Evolutionary conservation across 2,113 vertebrate species (phyloP), one percentile per base, ranked within the genome.

Genomic region (Rafetus swinhoei): DNA sequence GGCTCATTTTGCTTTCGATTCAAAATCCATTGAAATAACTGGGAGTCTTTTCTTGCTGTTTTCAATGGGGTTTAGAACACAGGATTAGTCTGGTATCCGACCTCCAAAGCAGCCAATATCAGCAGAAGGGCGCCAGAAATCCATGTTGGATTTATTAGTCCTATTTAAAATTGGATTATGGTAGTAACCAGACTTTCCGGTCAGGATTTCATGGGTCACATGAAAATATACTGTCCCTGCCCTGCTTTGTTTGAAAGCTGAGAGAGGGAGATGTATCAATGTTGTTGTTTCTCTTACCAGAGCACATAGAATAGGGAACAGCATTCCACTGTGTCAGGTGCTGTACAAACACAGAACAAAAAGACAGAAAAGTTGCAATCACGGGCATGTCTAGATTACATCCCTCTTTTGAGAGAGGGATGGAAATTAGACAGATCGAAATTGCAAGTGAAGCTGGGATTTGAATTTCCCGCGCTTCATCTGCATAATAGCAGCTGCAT

Each of bases 81-180:
- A 35, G 18, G 94, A 89, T 95, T 94, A 95, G 45, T 7, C 2
- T 7, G 21, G 27, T 39, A 86, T 60, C 92, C 89, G 93, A 79
- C 90, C 95, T 97, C 93, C 90, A 86, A 92, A 95, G 90, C 93
- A 95, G 95, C 90, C 74, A 80, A 90, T 45, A 18, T 93, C 95
- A 90, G 92, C 93, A 56, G 19, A 92, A 81, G 94, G 92, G 84
- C 80, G 87, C 2, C 7, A 85, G 90, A 62, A 94, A 92, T 45
- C 92, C 94, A 82, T 6, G 14, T 62, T 35, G 57, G 91, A 95
- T 95, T 45, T 84, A 95, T 91, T 95, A 96, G 87, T 94, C 13
- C 45, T 77, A 18, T 81, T 56, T 90, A 93, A 91, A 69, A 89
- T 90, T 81, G n/a, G n/a, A 72, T 72, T 72, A 72, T 88, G 79